Evolutionary conservation across 1,140 invertebrate genomes (phyloP).

Genomic region (Monochamus saltuarius): DNA sequence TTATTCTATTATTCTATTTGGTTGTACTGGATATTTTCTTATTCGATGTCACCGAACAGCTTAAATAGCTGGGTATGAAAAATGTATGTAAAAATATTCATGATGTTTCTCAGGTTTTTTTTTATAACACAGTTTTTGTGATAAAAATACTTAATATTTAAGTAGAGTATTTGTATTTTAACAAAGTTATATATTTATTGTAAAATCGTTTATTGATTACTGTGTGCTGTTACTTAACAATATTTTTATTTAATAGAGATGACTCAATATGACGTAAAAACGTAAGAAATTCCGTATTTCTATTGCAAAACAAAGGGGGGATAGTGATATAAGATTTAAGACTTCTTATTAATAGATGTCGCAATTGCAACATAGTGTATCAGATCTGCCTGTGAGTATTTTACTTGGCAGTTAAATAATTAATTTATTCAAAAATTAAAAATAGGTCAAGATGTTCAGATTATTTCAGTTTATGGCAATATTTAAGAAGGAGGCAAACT

Average conservation of each 20-base stretch:
- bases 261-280: no score
- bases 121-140: conserved; percentile 38
- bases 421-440: no score
- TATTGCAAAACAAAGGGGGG: no score
- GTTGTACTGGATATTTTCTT: conserved; percentile 7
- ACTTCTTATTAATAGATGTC: no score
- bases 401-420: no score
- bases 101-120: conserved; percentile 33
- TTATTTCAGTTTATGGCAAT: no score
- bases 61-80: background rate
- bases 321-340: no score
- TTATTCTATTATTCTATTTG: conserved; percentile 22
- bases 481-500: no score
- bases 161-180: conserved; percentile 50
- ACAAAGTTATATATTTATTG: conserved; percentile 34
- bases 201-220: conserved; percentile 40
- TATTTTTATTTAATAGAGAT: background rate
- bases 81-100: conserved; percentile 5
- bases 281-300: no score
- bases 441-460: no score
- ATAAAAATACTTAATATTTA: conserved; percentile 51
- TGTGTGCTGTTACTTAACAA: background rate
- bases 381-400: no score
- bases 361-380: no score
- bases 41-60: background rate